Base-by-base conservation (phyloP, 2,113 vertebrate genomes). In the Saguinus imperator region DNA sequence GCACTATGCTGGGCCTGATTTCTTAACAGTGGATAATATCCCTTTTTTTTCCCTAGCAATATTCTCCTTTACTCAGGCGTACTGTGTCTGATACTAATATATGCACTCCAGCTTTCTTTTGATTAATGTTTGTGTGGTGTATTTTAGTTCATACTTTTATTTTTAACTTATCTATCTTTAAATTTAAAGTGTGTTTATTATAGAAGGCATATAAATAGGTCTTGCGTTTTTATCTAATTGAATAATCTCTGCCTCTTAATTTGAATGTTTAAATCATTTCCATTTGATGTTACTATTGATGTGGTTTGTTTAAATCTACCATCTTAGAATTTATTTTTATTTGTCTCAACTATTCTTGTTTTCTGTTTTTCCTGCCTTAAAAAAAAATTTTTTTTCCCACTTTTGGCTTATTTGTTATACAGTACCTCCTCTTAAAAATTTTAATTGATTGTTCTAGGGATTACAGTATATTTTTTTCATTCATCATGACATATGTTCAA, bases 1-100 rank as follows among this genome's bases (percentile, higher is more conserved):
- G 27, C 27, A 64, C 27, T 1, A 6, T 0, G 12, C 61, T 2
- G 0, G 12, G 27, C 61, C 57, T 58, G 57, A 58, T 58, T 58
- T 58, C 21, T 58, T 58, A 58, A 58, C 29, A 35, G 57, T 43
- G 32, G 64, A 5, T 92, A 25, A 57, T 77, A 32, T 64, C 75
- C 45, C 45, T 37, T 8, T 77, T 91, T 77, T n/a, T 77, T 50
- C 13, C 70, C 40, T 32, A 29, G 12, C 43, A 72, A 23, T 20
- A 32, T 20, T 76, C 29, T 27, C 68, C 64, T 89, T 83, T 72
- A 58, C 68, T 35, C 35, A 75, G 37, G 40, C 48, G 85, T 45
- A 27, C 37, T 27, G 18, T 70, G 11, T 25, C 8, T 13, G 57
- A 58, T 58, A 58, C 10, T 23, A 58, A 58, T 58, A 58, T 58